A percentile compares a stretch with the other conserved stretches of the same genome.
Conservation (phyloP, 2,797 vertebrate species). For the Chlorospingus flavigularis region DNA sequence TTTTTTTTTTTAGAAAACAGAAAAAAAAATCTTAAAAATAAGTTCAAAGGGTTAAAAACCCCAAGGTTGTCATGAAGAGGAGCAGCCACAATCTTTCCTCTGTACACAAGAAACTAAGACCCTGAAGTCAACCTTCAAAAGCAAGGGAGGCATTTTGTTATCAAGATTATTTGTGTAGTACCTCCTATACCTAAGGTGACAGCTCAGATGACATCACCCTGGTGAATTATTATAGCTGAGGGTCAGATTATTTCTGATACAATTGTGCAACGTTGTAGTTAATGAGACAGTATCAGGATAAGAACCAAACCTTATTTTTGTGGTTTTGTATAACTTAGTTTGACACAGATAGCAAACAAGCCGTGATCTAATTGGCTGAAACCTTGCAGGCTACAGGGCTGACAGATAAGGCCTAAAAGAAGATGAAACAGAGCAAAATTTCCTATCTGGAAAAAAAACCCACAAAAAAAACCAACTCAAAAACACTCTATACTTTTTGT, state of each 20-base stretch:
- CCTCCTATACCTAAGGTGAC: background rate
- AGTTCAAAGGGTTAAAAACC: background rate
- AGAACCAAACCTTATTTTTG: constrained; percentile 47
- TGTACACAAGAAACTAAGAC: constrained; percentile 1
- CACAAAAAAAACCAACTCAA: background rate
- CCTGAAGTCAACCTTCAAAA: constrained; percentile 31
- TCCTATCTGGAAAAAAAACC: background rate
- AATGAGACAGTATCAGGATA: constrained; percentile 24
- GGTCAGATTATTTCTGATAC: constrained; percentile 57
- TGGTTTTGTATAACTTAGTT: constrained; percentile 23
- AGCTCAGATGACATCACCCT: constrained; percentile 31
- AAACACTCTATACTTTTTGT: background rate
- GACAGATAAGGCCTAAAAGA: background rate
- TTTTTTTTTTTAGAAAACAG: background rate
- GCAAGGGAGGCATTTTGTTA: constrained; percentile 15
- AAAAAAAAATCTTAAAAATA: background rate
- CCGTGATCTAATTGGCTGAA: background rate
- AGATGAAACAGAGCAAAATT: background rate
- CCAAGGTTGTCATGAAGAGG: background rate
- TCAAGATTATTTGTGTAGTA: constrained; percentile 45
- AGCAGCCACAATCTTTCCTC: background rate
- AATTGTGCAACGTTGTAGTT: constrained; percentile 33
- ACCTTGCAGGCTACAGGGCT: background rate
- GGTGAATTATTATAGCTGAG: constrained; percentile 60
- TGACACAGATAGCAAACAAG: background rate